Percentiles rank a stretch among this genome's conserved stretches.
phyloP scores from a whole-genome alignment of 35 echinoderm and acorn worm species.

The Nesometra sesokonis region DNA sequence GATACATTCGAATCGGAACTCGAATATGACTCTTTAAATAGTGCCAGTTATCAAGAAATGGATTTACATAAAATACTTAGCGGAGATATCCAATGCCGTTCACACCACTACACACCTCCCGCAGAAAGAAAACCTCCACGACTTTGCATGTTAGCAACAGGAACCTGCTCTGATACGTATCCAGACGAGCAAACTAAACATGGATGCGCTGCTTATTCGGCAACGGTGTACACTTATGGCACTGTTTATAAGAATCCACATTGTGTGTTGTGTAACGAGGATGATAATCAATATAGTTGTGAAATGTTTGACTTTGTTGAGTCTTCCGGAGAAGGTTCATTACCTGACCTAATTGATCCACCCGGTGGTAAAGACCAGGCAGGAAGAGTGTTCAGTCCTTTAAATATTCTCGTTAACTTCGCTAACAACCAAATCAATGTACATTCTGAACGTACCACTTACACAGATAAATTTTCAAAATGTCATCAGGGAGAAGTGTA shows the following conservation, averaged over 20 bases:
- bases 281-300: not conserved
- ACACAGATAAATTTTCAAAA: not conserved
- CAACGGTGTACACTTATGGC: not conserved
- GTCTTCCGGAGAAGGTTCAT: not conserved
- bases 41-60: not conserved
- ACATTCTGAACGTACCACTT: not conserved
- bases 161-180: not conserved
- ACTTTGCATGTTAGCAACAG: not conserved
- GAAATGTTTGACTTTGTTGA: not conserved
- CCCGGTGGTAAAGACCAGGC: not conserved
- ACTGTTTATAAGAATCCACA: not conserved
- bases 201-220: not conserved
- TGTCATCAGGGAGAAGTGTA: not conserved
- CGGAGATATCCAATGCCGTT: not conserved
- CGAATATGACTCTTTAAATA: no score
- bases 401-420: not conserved
- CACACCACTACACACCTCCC: not conserved
- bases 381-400: not conserved
- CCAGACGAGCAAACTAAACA: not conserved
- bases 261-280: not conserved
- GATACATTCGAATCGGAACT: no score
- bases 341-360: not conserved
- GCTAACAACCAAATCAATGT: not conserved
- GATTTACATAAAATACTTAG: not conserved
- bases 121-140: not conserved